Conservation (phyloP, 2,113 vertebrate genomes). For the Okapia johnstoni region DNA sequence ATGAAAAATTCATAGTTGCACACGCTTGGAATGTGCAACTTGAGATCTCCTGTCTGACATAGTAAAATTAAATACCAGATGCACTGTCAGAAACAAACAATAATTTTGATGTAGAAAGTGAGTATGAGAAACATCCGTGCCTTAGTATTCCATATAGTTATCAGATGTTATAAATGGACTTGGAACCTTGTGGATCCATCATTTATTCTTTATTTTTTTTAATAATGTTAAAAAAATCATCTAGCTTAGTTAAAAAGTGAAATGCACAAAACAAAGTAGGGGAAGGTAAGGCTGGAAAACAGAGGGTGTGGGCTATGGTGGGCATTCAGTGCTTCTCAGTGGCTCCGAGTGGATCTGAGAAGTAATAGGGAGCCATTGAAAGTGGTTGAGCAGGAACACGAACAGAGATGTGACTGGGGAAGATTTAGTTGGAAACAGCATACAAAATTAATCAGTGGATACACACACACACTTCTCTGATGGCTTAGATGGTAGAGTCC, state of each 20-base stretch:
- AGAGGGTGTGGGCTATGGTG: background rate
- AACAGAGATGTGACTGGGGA: background rate
- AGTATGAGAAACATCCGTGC: background rate
- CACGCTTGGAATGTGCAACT: background rate
- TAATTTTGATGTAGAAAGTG: slow-evolving; percentile 18
- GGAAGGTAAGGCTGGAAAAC: background rate
- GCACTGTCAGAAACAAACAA: background rate
- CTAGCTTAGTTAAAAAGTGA: background rate
- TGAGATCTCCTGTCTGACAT: background rate
- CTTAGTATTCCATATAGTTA: background rate
- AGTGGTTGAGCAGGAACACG: background rate
- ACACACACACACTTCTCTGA: background rate
- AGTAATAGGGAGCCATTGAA: background rate
- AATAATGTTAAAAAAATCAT: background rate
- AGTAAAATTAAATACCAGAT: background rate
- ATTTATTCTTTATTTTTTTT: background rate
- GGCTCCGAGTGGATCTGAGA: background rate
- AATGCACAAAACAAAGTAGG: background rate
- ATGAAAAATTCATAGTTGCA: slow-evolving; percentile 28
- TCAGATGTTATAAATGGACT: background rate
- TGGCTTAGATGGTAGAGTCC: background rate
- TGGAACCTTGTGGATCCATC: background rate
- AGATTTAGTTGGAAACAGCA: background rate
- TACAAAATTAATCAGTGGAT: background rate
- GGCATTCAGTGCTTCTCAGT: background rate